Evolutionary conservation across 1,140 invertebrate genomes (phyloP).

Genomic region (Gyrodactylus bullatarudis): DNA sequence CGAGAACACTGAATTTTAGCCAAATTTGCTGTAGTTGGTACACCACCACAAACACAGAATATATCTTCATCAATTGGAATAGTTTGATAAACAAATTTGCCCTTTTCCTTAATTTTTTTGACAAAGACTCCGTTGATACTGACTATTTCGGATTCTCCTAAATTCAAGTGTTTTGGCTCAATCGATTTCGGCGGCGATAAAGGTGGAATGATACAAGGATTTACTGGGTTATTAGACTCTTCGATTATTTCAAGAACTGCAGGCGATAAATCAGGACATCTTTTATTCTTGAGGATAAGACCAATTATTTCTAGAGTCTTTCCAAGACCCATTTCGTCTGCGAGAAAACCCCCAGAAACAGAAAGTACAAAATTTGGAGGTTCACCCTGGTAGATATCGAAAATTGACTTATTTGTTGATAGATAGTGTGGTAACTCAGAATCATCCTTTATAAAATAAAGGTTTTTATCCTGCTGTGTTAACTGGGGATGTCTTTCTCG

Average conservation of each 20-base stretch:
- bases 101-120: not conserved
- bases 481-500: not conserved
- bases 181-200: not conserved
- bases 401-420: no score
- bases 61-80: not conserved
- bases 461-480: no score
- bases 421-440: no score
- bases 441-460: no score
- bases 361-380: not conserved
- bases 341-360: constrained; percentile 35
- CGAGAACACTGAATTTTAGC: not conserved
- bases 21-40: not conserved
- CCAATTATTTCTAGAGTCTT: constrained; percentile 43
- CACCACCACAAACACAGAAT: not conserved
- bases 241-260: not conserved
- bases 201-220: not conserved
- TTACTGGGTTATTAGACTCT: not conserved
- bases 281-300: constrained; percentile 28
- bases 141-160: not conserved
- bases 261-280: not conserved
- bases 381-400: no score
- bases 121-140: not conserved
- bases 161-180: no score
- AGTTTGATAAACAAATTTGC: not conserved
- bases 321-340: constrained; percentile 49